Evolutionary conservation across 2,888 invertebrate species (phyloP).

Genomic region (Hemithea aestivaria): DNA sequence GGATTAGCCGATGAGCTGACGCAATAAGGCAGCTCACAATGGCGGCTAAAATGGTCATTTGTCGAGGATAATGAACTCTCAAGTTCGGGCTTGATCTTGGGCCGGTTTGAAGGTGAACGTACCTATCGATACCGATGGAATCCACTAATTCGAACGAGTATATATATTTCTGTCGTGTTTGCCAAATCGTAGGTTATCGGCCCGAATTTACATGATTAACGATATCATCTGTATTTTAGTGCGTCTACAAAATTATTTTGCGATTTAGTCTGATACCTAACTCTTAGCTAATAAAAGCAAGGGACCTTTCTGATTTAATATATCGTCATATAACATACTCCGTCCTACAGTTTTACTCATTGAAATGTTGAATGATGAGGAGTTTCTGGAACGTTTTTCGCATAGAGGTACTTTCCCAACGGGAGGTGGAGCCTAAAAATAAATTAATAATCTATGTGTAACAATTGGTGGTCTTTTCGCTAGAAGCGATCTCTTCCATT

Average conservation of each 20-base stretch:
- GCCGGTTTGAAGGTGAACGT: slow-evolving; percentile 75
- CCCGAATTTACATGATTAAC: slow-evolving; percentile 52
- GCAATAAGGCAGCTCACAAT: slow-evolving; percentile 35
- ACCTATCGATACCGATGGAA: slow-evolving; percentile 59
- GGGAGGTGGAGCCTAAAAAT: no score
- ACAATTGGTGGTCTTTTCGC: no score
- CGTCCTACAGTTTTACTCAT: no score
- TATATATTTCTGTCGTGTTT: slow-evolving; percentile 64
- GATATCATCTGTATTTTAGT: slow-evolving; percentile 44
- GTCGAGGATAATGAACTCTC: slow-evolving; percentile 70
- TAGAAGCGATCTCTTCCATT: no score
- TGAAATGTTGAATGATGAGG: no score
- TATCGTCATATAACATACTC: no score
- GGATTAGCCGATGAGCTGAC: slow-evolving; percentile 28
- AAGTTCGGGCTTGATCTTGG: slow-evolving; percentile 49
- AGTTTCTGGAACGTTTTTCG: no score
- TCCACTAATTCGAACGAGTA: slow-evolving; percentile 55
- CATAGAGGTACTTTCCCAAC: no score
- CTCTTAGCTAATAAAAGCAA: no score
- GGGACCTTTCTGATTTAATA: no score
- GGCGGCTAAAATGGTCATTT: slow-evolving; percentile 54
- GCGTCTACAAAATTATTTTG: slow-evolving; percentile 16
- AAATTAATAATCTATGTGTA: no score
- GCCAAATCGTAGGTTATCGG: slow-evolving; percentile 64
- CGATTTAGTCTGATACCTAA: slow-evolving; percentile 12